Evolutionary conservation across 1,140 invertebrate genomes (phyloP), one percentile per base, ranked within the genome.

Genomic region (Eueides isabella): DNA sequence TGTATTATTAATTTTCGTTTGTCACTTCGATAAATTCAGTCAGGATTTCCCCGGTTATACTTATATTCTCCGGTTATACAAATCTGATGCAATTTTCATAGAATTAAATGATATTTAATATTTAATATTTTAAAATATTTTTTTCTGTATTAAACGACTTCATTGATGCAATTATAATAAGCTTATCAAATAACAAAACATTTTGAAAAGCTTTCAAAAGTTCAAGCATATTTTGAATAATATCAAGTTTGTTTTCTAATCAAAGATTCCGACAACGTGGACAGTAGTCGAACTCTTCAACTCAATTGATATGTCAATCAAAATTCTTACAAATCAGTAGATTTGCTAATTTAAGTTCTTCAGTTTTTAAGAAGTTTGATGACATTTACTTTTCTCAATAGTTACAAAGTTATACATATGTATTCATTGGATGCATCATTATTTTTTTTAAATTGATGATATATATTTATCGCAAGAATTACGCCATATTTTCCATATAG

Each of bases 261-360:
- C 28, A 2, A 65, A 65, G 19, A 65, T n/a, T 19, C 19, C 41
- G n/a, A 55, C 23, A 7, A 23, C 19, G 19, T 23, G 19, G 41
- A 55, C 48, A 62, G 29, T 65, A 72, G 41, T 44, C 5, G 14
- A 30, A 11, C 63, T 30, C 64, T 74, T 68, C 23, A 16, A 64
- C 67, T 68, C 67, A 55, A 68, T 74, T 74, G 33, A 74, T 44
- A 74, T 61, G 72, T 68, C 72, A 68, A 68, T 68, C 66, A 68
- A 63, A 44, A 28, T 19, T 11, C 31, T 69, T 48, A 61, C 44
- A 14, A 31, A 19, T 33, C n/a, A 69, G 4, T 61, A 69, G 0
- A 11, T 55, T 55, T 55, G 19, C 48, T 55, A 26, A 55, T 55
- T 55, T 55, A 55, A 55, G 19, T 26, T 55, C 9, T 55, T 55